Conservation (phyloP, 2,113 vertebrate species). For the Tricholaema leucomelas region DNA sequence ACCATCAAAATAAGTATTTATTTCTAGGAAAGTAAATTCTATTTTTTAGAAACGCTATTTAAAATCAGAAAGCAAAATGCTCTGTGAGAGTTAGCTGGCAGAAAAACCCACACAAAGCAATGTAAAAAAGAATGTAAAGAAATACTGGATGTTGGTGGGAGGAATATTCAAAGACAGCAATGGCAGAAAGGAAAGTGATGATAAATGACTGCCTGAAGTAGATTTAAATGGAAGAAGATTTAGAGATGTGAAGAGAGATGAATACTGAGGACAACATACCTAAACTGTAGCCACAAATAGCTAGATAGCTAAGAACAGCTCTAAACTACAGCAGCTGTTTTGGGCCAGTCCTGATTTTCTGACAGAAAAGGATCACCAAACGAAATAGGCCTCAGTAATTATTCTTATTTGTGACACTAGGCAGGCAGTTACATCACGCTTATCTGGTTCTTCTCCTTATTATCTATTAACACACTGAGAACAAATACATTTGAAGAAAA, state of each 20-base stretch:
- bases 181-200: background rate
- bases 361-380: background rate
- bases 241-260: background rate
- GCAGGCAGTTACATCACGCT: background rate
- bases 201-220: background rate
- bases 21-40: background rate
- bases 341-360: background rate
- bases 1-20: conserved; percentile 4
- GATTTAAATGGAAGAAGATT: background rate
- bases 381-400: background rate
- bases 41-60: conserved; percentile 14
- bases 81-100: background rate
- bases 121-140: conserved; percentile 34
- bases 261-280: background rate
- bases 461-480: background rate
- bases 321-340: background rate
- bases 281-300: background rate
- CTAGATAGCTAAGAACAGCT: background rate
- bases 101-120: background rate
- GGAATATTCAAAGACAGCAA: conserved; percentile 11
- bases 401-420: background rate
- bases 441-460: background rate
- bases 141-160: conserved; percentile 11
- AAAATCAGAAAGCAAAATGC: background rate
- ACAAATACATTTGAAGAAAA: background rate